Base-by-base conservation (phyloP, 2,797 vertebrate genomes). In the Gymnothorax javanicus region DNA sequence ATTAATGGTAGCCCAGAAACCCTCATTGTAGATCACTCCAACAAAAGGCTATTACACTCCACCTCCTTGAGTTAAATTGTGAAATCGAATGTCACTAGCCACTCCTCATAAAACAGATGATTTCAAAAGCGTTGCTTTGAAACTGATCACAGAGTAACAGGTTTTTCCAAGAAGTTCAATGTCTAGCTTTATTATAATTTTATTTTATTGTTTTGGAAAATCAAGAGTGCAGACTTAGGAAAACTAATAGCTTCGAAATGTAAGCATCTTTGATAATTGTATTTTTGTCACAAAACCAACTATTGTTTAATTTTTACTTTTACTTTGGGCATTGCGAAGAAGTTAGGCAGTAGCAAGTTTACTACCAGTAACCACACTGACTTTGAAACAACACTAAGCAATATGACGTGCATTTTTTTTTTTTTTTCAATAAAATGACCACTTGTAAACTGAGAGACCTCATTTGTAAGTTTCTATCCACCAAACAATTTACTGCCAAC, bases 1-100 rank as follows among this genome's bases (percentile, higher is more conserved):
- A 79, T 81, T 77, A 54, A 62, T 89, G 87, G 85, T 50, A 57
- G 69, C 58, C 58, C 27, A 13, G 85, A 52, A 81, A n/a, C 71
- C 85, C 71, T 33, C 20, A 73, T 85, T 52, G 27, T 73, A 58
- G 20, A 79, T 56, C 77, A 54, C 77, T 81, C 52, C 77, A 56
- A 77, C 73, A 77, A 81, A 81, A 81, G 43, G 75, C 75, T 50
- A 79, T 77, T 77, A 52, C 17, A 54, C 43, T 4, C 75, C 33
- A 52, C 23, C 50, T 81, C 4, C 77, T 81, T n/a, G 15, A 23
- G 52, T 81, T 81, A 52, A 81, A 81, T 81, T 81, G 77, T 81
- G n/a, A 56, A 56, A 81, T 81, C 77, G 20, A n/a, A 9, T n/a
- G 77, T n/a, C 77, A 81, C 77, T 54, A 33, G 54, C 50, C 52